Percentiles rank a stretch among this genome's conserved stretches.
phyloP scores from a whole-genome alignment of 53 echinoderm and acorn worm species.

The Actinopyga echinites region DNA sequence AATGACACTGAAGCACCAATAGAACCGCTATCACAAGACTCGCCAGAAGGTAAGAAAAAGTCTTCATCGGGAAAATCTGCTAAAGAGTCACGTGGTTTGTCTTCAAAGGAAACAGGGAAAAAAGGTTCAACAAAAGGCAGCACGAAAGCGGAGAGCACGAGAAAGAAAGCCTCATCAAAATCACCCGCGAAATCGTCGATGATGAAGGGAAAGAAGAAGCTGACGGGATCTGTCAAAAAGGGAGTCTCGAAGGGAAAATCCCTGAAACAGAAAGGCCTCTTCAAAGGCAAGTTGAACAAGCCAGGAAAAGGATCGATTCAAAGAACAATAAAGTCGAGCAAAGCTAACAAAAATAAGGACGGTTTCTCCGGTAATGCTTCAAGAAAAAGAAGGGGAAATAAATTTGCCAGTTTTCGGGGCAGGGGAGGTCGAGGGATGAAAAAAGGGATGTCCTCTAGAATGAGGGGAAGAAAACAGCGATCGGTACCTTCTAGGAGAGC shows the following conservation, averaged over 20 bases:
- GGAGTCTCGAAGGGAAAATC: no score
- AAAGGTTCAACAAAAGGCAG: background rate
- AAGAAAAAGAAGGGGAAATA: no score
- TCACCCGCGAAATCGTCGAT: background rate
- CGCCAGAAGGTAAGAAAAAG: slow-evolving; percentile 49
- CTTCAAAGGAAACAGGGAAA: slow-evolving; percentile 37
- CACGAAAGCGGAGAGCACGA: slow-evolving; percentile 4
- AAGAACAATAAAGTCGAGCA: no score
- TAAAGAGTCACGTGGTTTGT: slow-evolving; percentile 11
- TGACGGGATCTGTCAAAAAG: no score
- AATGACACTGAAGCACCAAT: background rate
- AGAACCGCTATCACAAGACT: background rate
- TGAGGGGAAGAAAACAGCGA: slow-evolving; percentile 10
- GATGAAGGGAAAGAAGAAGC: no score
- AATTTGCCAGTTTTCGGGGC: no score
- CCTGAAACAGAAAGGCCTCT: no score
- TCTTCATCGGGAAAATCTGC: slow-evolving; percentile 25
- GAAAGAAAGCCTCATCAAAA: background rate
- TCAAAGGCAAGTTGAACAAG: no score
- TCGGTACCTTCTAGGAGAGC: no score
- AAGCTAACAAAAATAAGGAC: no score
- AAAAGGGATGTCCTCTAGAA: background rate
- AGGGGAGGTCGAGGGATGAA: background rate
- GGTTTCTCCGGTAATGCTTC: no score
- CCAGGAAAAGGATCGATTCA: no score